Percentiles rank a stretch among this genome's conserved stretches.
Evolutionary conservation across 2,797 vertebrate genomes (phyloP).

Genomic region (Anableps anableps): DNA sequence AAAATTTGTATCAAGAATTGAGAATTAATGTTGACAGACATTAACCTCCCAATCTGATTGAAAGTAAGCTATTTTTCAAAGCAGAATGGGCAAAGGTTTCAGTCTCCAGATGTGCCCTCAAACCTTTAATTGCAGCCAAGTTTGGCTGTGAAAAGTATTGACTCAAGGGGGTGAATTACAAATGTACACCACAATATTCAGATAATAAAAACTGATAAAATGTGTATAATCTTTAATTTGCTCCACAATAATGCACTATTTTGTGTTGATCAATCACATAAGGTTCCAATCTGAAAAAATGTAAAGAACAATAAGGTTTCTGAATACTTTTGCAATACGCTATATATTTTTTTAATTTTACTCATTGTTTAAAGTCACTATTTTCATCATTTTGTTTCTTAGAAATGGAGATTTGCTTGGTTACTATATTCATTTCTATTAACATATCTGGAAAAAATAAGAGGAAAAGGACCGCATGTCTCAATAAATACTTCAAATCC

Average conservation of each 20-base stretch:
- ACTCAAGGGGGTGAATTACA: background rate
- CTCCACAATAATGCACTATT: background rate
- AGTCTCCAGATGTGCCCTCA: background rate
- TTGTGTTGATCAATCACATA: background rate
- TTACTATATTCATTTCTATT: constrained; percentile 1
- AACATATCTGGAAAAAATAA: background rate
- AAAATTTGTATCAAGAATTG: background rate
- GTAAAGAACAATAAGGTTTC: background rate
- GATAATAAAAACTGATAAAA: background rate
- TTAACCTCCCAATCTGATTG: background rate
- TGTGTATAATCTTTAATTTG: background rate
- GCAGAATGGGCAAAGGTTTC: background rate
- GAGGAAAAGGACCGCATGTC: background rate
- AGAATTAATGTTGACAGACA: background rate
- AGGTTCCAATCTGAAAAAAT: background rate
- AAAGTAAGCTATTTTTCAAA: background rate
- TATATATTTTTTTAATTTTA: background rate
- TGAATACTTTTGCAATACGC: background rate
- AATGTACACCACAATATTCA: background rate
- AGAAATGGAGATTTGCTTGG: background rate
- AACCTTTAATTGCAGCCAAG: background rate
- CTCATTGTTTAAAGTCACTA: background rate
- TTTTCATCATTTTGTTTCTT: background rate
- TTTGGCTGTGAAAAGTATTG: background rate
- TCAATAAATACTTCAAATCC: background rate